Base-by-base conservation (phyloP, 2,797 vertebrate species). In the Peromyscus aztecus region DNA sequence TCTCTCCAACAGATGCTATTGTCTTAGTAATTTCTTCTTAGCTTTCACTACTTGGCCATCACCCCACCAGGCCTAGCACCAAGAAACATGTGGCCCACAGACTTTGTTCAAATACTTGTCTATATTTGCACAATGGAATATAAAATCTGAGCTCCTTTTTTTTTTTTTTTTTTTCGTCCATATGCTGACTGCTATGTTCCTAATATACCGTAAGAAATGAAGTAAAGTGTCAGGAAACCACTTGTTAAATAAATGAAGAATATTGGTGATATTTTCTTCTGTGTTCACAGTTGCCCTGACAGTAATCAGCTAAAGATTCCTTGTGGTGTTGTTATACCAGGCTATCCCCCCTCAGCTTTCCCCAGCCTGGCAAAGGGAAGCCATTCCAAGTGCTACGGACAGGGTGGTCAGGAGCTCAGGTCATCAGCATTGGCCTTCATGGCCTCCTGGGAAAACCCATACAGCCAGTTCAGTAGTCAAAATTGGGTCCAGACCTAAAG, bases 341-440 rank as follows among this genome's bases (percentile, higher is more conserved):
- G 31, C 67, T 37, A 10, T 6, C 16, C 19, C 34, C 31, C 59
- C 12, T 27, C 0, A 0, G 27, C 52, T 7, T 4, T 77, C 61
- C 80, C 71, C 55, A 27, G 46, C 24, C 34, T n/a, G 9, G 73
- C 65, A 29, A 67, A 81, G 6, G 13, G 27, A 82, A n/a, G n/a
- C 27, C 46, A 17, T 10, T n/a, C 37, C 1, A 4, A 1, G 4
- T 40, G 27, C 27, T 3, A 4, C 34, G 17, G 29, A 27, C 2
- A 10, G 10, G 13, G 0, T 1, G 0, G 3, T 80, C 52, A 52
- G 31, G 14, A 46, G 14, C 31, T 49, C 17, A 16, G 10, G 37
- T 19, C 19, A 6, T 55, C 59, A 4, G 3, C 0, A 3, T 31
- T 5, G 6, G 23, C 52, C 34, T 43, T 59, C 6, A 1, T 23